Percentiles rank a stretch among this genome's conserved stretches.
Conservation (phyloP, 2,113 vertebrate genomes). For the Spheniscus mendiculus region DNA sequence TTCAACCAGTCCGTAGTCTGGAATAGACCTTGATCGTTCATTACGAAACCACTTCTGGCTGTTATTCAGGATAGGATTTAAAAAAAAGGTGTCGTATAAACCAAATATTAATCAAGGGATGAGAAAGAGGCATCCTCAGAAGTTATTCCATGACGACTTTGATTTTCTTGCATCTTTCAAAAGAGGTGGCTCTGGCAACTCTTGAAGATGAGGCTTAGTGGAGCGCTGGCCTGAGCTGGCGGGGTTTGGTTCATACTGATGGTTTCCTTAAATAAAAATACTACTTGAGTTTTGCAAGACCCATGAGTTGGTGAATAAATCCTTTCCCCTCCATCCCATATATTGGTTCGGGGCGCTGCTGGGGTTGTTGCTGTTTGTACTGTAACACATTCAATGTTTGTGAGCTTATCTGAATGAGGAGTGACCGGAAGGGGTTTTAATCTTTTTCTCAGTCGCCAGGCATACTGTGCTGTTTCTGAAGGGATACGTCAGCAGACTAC, state of each 20-base stretch:
- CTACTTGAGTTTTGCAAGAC: background rate
- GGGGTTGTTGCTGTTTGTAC: background rate
- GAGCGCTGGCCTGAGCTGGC: background rate
- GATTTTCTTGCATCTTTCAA: background rate
- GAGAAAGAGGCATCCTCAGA: background rate
- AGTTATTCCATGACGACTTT: background rate
- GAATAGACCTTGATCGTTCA: background rate
- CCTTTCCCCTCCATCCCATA: background rate
- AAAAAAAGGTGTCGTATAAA: background rate
- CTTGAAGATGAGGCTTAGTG: background rate
- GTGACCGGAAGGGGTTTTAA: background rate
- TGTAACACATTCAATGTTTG: no score
- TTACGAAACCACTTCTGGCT: background rate
- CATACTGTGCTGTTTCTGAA: background rate
- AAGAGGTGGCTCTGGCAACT: no score
- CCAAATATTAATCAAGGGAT: background rate
- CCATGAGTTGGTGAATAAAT: background rate
- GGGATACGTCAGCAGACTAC: background rate
- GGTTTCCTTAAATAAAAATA: background rate
- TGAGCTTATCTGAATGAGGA: background rate
- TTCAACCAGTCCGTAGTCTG: background rate
- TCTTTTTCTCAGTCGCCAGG: background rate
- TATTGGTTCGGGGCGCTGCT: background rate
- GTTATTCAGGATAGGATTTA: background rate
- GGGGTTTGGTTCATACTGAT: background rate